A percentile compares a stretch with the other conserved stretches of the same genome.
These are phyloP conservation scores for Phoebastria nigripes DNA, from an alignment of 2,797 vertebrate species.

Conservation along the genomic window DNA sequence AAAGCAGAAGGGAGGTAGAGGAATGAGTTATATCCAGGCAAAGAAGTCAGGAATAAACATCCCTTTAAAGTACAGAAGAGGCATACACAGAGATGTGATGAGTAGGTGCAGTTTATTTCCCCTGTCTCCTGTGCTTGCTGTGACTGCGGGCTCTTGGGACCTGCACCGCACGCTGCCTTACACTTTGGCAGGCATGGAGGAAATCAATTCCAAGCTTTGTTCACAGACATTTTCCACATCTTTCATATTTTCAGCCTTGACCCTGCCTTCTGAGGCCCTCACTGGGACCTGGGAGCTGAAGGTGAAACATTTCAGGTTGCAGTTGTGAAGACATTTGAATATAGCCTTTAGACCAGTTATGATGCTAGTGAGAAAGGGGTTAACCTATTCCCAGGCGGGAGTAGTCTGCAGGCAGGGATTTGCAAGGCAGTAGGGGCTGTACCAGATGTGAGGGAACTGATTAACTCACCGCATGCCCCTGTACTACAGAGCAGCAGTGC, in stretches of 20 bases:
- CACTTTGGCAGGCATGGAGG: not conserved
- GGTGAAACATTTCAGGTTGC: not conserved
- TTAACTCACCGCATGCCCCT: not conserved
- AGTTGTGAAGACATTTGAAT: not conserved
- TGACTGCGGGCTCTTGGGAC: not conserved
- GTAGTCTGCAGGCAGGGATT: not conserved
- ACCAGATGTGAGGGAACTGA: constrained; percentile 1
- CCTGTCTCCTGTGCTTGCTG: not conserved
- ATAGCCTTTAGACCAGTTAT: not conserved
- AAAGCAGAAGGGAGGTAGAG: not conserved
- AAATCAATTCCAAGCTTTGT: not conserved
- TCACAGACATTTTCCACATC: not conserved
- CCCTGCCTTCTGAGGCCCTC: not conserved
- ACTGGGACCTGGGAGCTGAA: not conserved
- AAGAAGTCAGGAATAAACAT: not conserved
- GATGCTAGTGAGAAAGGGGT: not conserved
- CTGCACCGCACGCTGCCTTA: accelerated
- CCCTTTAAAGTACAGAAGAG: not conserved
- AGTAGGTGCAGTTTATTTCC: not conserved
- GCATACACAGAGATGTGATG: not conserved
- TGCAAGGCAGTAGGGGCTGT: not conserved
- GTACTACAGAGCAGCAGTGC: not conserved
- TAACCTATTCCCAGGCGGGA: not conserved
- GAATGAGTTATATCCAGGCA: not conserved
- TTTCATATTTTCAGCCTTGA: not conserved